Evolutionary conservation across 92 coral and sea anemone genomes (phyloP).

Genomic region (Zoanthus gigantus): DNA sequence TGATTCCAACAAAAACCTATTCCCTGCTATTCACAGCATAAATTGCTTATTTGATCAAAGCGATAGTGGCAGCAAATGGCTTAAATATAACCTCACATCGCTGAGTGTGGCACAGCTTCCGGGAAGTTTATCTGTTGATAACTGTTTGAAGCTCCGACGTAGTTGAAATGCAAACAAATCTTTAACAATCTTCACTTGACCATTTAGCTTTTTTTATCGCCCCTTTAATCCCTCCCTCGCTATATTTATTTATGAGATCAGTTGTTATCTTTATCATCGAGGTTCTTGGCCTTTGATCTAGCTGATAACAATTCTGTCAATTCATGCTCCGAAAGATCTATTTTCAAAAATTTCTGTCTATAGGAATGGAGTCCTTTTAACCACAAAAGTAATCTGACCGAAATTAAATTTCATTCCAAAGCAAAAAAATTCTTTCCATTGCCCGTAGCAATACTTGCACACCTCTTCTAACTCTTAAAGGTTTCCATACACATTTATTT

Average conservation of each 20-base stretch:
- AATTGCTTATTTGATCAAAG: neutral
- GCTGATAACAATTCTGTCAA: conserved; percentile 20
- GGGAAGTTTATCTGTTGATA: neutral
- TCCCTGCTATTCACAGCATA: neutral
- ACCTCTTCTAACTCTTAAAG: neutral
- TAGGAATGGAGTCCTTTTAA: neutral
- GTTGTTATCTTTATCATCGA: conserved; percentile 13
- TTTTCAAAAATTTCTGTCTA: neutral
- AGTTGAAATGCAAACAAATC: neutral
- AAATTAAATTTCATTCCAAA: neutral
- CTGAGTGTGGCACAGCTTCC: neutral
- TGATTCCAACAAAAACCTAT: neutral
- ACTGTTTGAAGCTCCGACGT: neutral
- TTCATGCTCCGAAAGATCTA: neutral
- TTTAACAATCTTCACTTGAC: neutral
- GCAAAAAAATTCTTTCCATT: neutral
- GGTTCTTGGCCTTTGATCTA: conserved; percentile 19
- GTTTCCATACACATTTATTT: neutral
- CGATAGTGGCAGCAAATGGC: neutral
- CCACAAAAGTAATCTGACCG: neutral
- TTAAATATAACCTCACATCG: neutral
- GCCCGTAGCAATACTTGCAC: neutral
- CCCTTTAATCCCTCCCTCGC: conserved; percentile 2
- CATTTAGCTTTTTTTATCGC: conserved; percentile 1
- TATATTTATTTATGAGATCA: conserved; percentile 19